phyloP scores from a whole-genome alignment of 1,140 invertebrate genomes.

The Odontomachus brunneus region DNA sequence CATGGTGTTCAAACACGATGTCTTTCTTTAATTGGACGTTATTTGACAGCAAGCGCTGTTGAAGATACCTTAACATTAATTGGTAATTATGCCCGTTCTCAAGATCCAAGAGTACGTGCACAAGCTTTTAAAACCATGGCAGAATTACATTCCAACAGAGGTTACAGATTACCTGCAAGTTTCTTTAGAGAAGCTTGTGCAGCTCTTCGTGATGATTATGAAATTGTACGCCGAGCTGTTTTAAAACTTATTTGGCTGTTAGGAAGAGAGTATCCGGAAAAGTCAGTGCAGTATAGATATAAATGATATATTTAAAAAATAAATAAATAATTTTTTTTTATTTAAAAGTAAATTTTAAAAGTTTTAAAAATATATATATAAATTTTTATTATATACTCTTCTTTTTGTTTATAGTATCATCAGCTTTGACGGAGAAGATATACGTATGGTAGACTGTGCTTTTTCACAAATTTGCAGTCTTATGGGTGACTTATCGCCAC shows the following conservation, averaged over 20 bases:
- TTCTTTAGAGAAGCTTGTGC: conserved; percentile 93
- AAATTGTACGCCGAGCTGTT: conserved; percentile 95
- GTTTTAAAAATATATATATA: no score
- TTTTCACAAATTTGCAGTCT: conserved; percentile 98
- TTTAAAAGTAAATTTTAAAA: no score
- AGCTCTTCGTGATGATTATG: conserved; percentile 96
- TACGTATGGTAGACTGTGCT: conserved; percentile 97
- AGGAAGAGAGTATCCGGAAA: conserved; percentile 94
- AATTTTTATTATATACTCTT: conserved; percentile 32
- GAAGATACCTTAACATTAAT: conserved; percentile 88
- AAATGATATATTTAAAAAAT: conserved; percentile 28
- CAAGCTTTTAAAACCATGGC: conserved; percentile 95
- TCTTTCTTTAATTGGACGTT: conserved; percentile 83
- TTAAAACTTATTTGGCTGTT: conserved; percentile 94
- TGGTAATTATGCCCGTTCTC: conserved; percentile 92
- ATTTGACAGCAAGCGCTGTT: conserved; percentile 76
- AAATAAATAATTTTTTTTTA: no score
- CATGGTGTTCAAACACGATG: conserved; percentile 84
- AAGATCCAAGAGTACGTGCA: conserved; percentile 95
- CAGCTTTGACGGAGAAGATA: conserved; percentile 89
- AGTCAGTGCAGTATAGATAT: conserved; percentile 85
- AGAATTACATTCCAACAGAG: conserved; percentile 91
- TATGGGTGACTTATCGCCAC: conserved; percentile 96
- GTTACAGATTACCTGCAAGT: conserved; percentile 90
- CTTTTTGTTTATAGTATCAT: conserved; percentile 87